Evolutionary conservation across 2,797 vertebrate genomes (phyloP).

Genomic region (Salarias fasciatus): DNA sequence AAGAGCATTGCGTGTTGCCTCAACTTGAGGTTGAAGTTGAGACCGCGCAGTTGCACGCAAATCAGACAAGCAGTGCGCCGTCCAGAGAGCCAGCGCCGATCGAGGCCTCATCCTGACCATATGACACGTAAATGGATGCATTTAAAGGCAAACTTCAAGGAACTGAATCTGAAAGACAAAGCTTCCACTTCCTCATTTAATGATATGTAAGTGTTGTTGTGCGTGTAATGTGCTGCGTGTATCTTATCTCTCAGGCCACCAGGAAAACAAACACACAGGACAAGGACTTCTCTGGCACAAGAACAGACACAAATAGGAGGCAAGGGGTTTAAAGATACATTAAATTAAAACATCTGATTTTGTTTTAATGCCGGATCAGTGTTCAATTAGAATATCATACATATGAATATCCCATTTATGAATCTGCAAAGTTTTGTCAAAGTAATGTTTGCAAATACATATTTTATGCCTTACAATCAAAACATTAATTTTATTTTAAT

Average conservation of each 20-base stretch:
- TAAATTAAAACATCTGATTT: too few species aligned
- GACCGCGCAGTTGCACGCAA: background rate
- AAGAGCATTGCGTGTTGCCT: too few species aligned
- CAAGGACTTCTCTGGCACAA: background rate
- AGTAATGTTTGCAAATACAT: too few species aligned
- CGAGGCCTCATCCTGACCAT: slow-evolving; percentile 42
- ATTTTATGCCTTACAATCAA: too few species aligned
- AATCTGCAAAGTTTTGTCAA: too few species aligned
- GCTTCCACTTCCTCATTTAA: slow-evolving; percentile 82
- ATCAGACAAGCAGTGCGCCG: background rate
- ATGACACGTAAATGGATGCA: slow-evolving; percentile 59
- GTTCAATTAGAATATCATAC: too few species aligned
- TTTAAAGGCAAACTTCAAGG: slow-evolving; percentile 76
- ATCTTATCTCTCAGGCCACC: slow-evolving; percentile 44
- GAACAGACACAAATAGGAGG: too few species aligned
- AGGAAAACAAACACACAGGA: slow-evolving; percentile 31
- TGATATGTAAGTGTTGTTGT: slow-evolving; percentile 55
- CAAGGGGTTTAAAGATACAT: background rate
- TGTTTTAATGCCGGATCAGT: too few species aligned
- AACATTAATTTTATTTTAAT: too few species aligned
- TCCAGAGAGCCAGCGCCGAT: slow-evolving; percentile 1
- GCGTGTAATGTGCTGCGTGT: slow-evolving; percentile 6
- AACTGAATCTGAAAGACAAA: slow-evolving; percentile 86
- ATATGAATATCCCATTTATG: too few species aligned
- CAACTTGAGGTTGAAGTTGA: too few species aligned